A percentile compares a stretch with the other conserved stretches of the same genome.
Conservation (phyloP, 2,797 vertebrate genomes). For the Coranthus polyacanthus region DNA sequence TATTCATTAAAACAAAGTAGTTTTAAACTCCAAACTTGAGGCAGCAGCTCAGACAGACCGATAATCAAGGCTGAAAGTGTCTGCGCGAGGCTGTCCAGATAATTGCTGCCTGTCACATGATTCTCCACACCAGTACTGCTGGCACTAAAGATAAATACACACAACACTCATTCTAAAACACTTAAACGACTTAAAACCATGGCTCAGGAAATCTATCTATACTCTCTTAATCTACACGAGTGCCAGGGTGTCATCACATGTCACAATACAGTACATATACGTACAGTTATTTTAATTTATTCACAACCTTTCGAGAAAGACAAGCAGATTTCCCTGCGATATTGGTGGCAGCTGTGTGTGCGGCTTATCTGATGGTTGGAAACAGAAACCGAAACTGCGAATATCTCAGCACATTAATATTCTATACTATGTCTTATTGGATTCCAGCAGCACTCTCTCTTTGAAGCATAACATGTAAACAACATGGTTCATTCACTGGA, state of each 20-base stretch:
- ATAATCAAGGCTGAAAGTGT: conserved; percentile 48
- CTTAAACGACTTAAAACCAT: conserved; percentile 1
- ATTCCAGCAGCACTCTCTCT: conserved; percentile 25
- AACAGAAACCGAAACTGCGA: conserved; percentile 16
- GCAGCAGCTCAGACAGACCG: conserved; percentile 22
- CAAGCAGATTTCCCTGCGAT: conserved; percentile 7
- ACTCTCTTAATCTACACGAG: background rate
- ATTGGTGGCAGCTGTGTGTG: conserved; percentile 2
- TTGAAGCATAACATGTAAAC: conserved; percentile 65
- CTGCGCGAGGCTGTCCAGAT: conserved; percentile 50
- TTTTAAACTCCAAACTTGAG: conserved; percentile 19
- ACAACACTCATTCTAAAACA: conserved; percentile 14
- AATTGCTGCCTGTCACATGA: conserved; percentile 63
- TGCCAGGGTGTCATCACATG: no score
- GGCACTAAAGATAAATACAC: background rate
- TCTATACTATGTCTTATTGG: conserved; percentile 37
- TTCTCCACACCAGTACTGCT: conserved; percentile 32
- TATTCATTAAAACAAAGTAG: conserved; percentile 2
- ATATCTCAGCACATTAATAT: conserved; percentile 50
- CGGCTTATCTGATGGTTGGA: conserved; percentile 24
- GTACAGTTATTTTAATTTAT: background rate
- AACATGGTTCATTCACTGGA: conserved; percentile 52
- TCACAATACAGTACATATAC: no score
- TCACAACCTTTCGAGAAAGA: conserved; percentile 11
- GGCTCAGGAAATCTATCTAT: conserved; percentile 9